A percentile compares a stretch with the other conserved stretches of the same genome.
These are phyloP conservation scores for Xyrauchen texanus DNA, from an alignment of 2,113 vertebrate species.

Conservation along the genomic window DNA sequence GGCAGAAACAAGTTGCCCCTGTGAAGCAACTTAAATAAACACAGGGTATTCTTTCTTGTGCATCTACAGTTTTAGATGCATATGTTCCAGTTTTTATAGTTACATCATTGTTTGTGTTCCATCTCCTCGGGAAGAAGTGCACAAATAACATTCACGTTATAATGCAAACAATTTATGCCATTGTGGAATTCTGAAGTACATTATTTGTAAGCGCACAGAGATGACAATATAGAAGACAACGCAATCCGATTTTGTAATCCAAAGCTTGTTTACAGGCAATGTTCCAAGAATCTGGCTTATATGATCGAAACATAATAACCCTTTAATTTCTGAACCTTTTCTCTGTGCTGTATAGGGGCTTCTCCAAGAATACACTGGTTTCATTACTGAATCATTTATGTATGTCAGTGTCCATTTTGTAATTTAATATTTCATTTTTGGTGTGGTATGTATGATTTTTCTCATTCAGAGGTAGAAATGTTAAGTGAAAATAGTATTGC, in stretches of 20 bases:
- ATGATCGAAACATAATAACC: slow-evolving; percentile 28
- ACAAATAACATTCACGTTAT: neutral
- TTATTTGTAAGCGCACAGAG: neutral
- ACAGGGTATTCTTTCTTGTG: no score
- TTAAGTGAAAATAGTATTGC: neutral
- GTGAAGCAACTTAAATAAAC: no score
- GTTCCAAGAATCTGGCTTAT: slow-evolving; percentile 12
- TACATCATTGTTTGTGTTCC: neutral
- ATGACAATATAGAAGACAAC: neutral
- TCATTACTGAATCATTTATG: neutral
- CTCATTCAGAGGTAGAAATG: neutral
- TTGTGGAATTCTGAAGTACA: neutral
- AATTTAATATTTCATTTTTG: neutral
- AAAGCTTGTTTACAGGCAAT: slow-evolving; percentile 17
- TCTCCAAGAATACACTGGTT: slow-evolving; percentile 1
- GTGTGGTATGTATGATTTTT: neutral
- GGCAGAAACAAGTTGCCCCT: no score
- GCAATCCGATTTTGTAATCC: slow-evolving; percentile 6
- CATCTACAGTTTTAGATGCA: neutral
- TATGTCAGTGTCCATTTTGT: neutral
- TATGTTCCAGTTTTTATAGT: neutral
- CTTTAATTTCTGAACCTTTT: slow-evolving; percentile 26
- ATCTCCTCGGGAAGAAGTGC: neutral
- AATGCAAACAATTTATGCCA: slow-evolving; percentile 1
- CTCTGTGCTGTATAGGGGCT: neutral